phyloP scores from a whole-genome alignment of 2,113 vertebrate species.

The Python bivittatus region DNA sequence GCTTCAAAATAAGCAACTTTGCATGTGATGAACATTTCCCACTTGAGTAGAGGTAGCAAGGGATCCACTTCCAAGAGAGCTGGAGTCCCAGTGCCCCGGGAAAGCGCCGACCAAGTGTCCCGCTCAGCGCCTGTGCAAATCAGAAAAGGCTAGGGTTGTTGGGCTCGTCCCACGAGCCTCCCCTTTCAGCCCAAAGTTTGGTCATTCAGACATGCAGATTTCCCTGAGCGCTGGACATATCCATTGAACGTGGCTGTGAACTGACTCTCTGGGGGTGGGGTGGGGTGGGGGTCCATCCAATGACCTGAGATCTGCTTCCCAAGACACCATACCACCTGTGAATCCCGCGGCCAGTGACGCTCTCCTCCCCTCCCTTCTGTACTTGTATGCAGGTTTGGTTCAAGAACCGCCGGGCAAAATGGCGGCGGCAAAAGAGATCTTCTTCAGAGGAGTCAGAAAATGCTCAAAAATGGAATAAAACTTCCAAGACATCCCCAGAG shows the following conservation, averaged over 20 bases:
- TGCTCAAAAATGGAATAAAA: constrained; percentile 92
- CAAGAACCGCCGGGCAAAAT: constrained; percentile 97
- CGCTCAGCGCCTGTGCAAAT: not conserved
- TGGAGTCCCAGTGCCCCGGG: not conserved
- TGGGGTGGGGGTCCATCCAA: not conserved
- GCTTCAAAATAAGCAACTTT: not conserved
- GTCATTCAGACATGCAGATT: not conserved
- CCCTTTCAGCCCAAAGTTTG: not conserved
- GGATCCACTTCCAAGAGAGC: not conserved
- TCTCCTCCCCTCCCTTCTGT: not conserved
- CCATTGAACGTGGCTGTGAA: not conserved
- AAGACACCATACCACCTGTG: not conserved
- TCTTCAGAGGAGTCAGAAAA: constrained; percentile 97
- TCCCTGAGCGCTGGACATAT: not conserved
- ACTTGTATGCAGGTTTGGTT: constrained; percentile 89
- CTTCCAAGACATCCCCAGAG: constrained; percentile 81
- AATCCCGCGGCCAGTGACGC: not conserved
- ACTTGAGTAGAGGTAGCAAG: not conserved
- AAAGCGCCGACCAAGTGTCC: not conserved
- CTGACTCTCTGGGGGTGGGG: not conserved
- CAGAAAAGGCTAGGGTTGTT: not conserved
- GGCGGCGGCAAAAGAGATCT: constrained; percentile 95
- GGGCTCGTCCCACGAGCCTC: not conserved
- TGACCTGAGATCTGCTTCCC: not conserved
- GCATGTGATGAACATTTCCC: too few species aligned